A percentile compares a stretch with the other conserved stretches of the same genome.
phyloP scores from a whole-genome alignment of 30 jellyfish, hydroid and myxozoan genomes.

The Aurelia aurita region DNA sequence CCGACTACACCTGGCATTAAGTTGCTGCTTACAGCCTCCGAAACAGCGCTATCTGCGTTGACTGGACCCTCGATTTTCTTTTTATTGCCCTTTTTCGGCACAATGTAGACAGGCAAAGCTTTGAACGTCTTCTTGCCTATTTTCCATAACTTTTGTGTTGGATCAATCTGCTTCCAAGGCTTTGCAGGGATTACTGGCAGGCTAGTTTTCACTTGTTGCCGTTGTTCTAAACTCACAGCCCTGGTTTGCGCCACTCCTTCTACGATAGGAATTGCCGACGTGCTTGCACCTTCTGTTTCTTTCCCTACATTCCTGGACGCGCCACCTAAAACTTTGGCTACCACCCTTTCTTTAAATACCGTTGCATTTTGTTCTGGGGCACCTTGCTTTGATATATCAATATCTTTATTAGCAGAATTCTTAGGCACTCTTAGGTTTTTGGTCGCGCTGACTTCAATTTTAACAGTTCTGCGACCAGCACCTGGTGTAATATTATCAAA shows the following conservation, averaged over 20 bases:
- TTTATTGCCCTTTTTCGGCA: neutral
- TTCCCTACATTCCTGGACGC: neutral
- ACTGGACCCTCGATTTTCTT: neutral
- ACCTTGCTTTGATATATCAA: too few relatives aligned
- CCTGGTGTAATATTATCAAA: neutral
- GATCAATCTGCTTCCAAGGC: neutral
- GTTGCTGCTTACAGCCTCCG: neutral
- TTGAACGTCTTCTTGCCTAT: neutral
- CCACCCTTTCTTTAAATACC: neutral
- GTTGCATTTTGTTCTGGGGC: neutral
- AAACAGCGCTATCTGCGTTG: too few relatives aligned
- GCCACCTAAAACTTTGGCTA: neutral
- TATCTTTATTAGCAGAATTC: too few relatives aligned
- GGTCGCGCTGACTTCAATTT: conserved; percentile 22
- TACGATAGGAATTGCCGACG: too few relatives aligned
- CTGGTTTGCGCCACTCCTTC: neutral
- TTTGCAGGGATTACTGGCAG: neutral
- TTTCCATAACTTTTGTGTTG: neutral
- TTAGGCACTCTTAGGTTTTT: neutral
- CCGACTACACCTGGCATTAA: neutral
- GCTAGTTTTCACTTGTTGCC: neutral
- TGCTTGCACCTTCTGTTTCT: neutral
- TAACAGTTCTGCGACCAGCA: conserved; percentile 17
- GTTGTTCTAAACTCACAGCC: neutral
- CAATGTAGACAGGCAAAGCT: neutral